Evolutionary conservation across 2,888 invertebrate species (phyloP).

Genomic region (Meloe dianella): DNA sequence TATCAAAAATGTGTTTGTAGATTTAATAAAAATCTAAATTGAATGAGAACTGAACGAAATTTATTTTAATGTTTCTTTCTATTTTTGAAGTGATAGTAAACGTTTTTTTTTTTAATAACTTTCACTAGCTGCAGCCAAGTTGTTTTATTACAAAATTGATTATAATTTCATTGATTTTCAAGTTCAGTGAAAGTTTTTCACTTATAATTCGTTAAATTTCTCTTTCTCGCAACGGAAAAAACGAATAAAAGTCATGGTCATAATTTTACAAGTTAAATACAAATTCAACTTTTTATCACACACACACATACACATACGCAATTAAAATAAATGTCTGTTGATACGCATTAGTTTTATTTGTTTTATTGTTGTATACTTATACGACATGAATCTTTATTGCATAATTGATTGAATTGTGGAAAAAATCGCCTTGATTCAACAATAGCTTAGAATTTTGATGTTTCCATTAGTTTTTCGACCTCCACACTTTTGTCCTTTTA

Average conservation of each 20-base stretch:
- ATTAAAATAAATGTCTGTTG: no score
- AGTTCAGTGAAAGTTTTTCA: slow-evolving; percentile 2
- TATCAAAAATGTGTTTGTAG: background rate
- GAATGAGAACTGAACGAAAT: background rate
- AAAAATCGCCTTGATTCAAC: background rate
- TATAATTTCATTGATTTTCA: background rate
- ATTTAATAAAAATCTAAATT: background rate
- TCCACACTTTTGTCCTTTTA: background rate
- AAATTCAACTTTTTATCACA: background rate
- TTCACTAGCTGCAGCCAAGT: background rate
- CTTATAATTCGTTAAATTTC: background rate
- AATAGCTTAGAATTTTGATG: background rate
- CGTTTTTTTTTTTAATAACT: background rate
- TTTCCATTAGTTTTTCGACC: background rate
- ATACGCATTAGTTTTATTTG: background rate
- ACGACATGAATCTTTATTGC: background rate
- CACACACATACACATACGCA: no score
- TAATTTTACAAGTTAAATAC: background rate
- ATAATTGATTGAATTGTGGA: background rate
- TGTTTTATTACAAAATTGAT: background rate
- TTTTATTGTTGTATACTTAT: background rate
- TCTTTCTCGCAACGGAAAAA: background rate
- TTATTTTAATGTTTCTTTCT: background rate
- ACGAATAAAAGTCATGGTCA: background rate
- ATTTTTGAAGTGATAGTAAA: background rate